Conservation (phyloP, 2,888 invertebrate species). For the Euproctis similis region DNA sequence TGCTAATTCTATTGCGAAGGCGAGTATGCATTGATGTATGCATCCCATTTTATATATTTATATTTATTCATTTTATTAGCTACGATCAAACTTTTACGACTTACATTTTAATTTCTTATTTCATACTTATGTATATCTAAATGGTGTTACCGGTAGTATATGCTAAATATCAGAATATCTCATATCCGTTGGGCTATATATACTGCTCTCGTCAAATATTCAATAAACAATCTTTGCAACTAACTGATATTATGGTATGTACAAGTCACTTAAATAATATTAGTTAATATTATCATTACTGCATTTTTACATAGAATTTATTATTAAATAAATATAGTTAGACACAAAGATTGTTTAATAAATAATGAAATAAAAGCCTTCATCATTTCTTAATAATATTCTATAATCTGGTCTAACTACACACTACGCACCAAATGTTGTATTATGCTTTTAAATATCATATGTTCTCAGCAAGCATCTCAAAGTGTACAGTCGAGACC, state of each 20-base stretch:
- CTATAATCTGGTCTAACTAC: slow-evolving; percentile 47
- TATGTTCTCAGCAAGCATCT: too few relatives aligned
- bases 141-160: slow-evolving; percentile 57
- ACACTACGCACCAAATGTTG: slow-evolving; percentile 56
- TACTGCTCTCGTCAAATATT: slow-evolving; percentile 39
- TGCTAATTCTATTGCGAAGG: slow-evolving; percentile 64
- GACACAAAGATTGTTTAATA: too few relatives aligned
- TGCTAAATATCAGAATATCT: slow-evolving; percentile 48
- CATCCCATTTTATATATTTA: too few relatives aligned
- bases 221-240: too few relatives aligned
- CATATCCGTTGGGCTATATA: slow-evolving; percentile 31
- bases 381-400: slow-evolving; percentile 37
- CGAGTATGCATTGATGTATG: slow-evolving; percentile 69
- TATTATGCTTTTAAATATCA: slow-evolving; percentile 65
- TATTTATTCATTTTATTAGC: slow-evolving; percentile 28
- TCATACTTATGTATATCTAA: slow-evolving; percentile 47
- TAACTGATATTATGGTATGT: too few relatives aligned
- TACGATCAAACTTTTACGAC: slow-evolving; percentile 41
- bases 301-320: too few relatives aligned
- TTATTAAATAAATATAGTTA: too few relatives aligned
- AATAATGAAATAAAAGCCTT: too few relatives aligned
- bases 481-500: too few relatives aligned
- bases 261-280: too few relatives aligned
- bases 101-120: slow-evolving; percentile 31
- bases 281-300: too few relatives aligned